Percentiles rank a stretch among this genome's conserved stretches.
Evolutionary conservation across 2,113 vertebrate genomes (phyloP).

Genomic region (Amblyornis subalaris): DNA sequence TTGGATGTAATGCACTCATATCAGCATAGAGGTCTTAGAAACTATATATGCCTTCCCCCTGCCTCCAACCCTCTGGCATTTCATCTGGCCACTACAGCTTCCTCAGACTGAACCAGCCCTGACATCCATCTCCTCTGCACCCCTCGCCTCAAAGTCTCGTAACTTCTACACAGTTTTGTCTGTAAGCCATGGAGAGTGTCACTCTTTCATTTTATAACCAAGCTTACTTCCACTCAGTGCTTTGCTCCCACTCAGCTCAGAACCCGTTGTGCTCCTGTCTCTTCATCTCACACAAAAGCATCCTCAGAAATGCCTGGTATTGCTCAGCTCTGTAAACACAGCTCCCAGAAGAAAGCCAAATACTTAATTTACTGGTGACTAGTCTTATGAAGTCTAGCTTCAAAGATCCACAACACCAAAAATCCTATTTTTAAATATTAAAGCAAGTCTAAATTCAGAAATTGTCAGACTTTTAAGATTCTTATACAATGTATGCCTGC

Average conservation of each 20-base stretch:
- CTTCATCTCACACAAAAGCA: neutral
- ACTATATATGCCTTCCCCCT: neutral
- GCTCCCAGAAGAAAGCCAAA: neutral
- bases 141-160: accelerated
- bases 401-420: neutral
- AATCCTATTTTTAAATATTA: neutral
- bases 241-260: neutral
- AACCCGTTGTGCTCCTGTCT: accelerated
- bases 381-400: neutral
- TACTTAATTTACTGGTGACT: neutral
- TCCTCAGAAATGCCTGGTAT: neutral
- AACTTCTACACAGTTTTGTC: neutral
- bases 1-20: accelerated
- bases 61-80: neutral
- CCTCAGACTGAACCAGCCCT: neutral
- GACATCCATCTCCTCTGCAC: neutral
- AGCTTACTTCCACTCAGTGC: neutral
- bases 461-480: neutral
- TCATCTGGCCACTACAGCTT: neutral
- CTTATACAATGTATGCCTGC: neutral
- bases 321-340: neutral
- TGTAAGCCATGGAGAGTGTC: accelerated
- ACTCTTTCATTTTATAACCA: neutral
- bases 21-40: neutral
- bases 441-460: slow-evolving; percentile 20